A percentile compares a stretch with the other conserved stretches of the same genome.
These are phyloP conservation scores for Drosophila malerkotliana DNA, from an alignment of 1,140 invertebrate species.

Conservation along the genomic window DNA sequence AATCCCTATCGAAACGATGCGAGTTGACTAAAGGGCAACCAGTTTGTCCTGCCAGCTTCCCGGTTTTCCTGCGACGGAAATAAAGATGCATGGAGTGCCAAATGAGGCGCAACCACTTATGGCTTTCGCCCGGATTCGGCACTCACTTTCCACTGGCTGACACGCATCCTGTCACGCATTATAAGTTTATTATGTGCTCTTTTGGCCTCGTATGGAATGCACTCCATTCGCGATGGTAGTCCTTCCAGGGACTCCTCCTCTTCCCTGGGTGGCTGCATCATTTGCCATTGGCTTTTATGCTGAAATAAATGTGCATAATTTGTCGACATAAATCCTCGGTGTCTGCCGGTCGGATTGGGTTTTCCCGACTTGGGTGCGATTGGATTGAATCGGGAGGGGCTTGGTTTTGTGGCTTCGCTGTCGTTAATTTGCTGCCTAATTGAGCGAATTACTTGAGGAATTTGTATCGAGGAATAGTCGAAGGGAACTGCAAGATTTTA, in stretches of 20 bases:
- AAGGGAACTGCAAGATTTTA: background rate
- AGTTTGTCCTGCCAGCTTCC: background rate
- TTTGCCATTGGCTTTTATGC: slow-evolving; percentile 45
- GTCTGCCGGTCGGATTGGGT: slow-evolving; percentile 16
- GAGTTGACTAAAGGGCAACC: background rate
- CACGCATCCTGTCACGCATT: slow-evolving; percentile 61
- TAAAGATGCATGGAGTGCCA: slow-evolving; percentile 57
- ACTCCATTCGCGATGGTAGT: slow-evolving; percentile 11
- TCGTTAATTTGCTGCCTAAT: slow-evolving; percentile 67
- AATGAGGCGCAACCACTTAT: slow-evolving; percentile 68
- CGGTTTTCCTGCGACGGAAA: slow-evolving; percentile 22
- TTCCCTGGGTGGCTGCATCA: slow-evolving; percentile 11
- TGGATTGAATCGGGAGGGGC: slow-evolving; percentile 5
- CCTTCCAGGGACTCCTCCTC: slow-evolving; percentile 3
- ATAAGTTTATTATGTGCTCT: slow-evolving; percentile 67
- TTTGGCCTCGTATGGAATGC: slow-evolving; percentile 49
- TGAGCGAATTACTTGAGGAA: slow-evolving; percentile 20
- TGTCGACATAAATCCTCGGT: slow-evolving; percentile 58
- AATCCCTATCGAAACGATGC: slow-evolving; percentile 19
- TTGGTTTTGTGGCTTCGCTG: slow-evolving; percentile 17
- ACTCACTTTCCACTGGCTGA: slow-evolving; percentile 26
- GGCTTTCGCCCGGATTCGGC: slow-evolving; percentile 26
- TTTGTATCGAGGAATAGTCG: slow-evolving; percentile 3
- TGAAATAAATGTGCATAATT: slow-evolving; percentile 74
- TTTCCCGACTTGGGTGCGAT: slow-evolving; percentile 11